Evolutionary conservation across 1,140 invertebrate genomes (phyloP).

Genomic region (Drosophila setifemur): DNA sequence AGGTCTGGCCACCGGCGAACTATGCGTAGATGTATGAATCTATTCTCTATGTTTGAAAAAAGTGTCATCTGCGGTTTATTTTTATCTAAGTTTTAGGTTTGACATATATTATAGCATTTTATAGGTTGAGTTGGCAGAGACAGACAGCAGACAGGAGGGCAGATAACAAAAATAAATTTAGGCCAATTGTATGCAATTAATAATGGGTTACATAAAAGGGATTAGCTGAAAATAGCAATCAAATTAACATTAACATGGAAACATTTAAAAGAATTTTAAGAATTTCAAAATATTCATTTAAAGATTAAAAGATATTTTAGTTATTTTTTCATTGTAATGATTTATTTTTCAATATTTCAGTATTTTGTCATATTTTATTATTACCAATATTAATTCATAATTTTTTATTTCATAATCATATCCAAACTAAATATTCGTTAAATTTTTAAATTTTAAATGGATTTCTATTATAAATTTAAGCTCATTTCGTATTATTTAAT

Average conservation of each 20-base stretch:
- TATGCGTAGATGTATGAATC: conserved; percentile 5
- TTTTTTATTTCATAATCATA: too few relatives aligned
- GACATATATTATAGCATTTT: conserved; percentile 70
- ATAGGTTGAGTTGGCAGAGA: conserved; percentile 21
- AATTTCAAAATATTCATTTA: too few relatives aligned
- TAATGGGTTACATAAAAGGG: conserved; percentile 12
- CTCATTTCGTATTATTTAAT: too few relatives aligned
- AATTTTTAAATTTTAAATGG: background rate
- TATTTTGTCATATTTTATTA: too few relatives aligned
- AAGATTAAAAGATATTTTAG: too few relatives aligned
- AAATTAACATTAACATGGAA: too few relatives aligned
- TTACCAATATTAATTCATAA: too few relatives aligned
- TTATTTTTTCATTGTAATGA: too few relatives aligned
- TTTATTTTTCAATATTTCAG: too few relatives aligned
- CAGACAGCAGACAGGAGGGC: conserved; percentile 21
- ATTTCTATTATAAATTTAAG: too few relatives aligned
- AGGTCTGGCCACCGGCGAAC: conserved; percentile 33
- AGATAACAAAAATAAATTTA: conserved; percentile 59
- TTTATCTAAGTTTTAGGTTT: conserved; percentile 56
- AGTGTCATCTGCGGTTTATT: conserved; percentile 64
- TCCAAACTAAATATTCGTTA: too few relatives aligned
- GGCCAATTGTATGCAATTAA: conserved; percentile 56
- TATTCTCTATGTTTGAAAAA: conserved; percentile 10
- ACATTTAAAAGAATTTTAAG: too few relatives aligned
- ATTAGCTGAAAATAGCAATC: background rate